A percentile compares a stretch with the other conserved stretches of the same genome.
Evolutionary conservation across 2,113 vertebrate genomes (phyloP).

Genomic region (human): GRCh38 chr16:13684001-13684500

Average conservation of each 20-base stretch:
- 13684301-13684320: neutral
- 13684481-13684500: neutral
- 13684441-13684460: rapidly evolving
- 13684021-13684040: neutral
- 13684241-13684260: neutral
- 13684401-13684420: neutral
- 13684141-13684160: neutral
- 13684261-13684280: neutral
- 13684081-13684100: neutral
- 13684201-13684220: neutral
- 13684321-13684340: neutral
- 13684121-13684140: neutral
- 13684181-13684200: neutral
- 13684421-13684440: neutral
- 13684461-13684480: neutral
- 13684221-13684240: neutral
- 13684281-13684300: neutral
- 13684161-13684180: neutral
- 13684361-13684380: neutral
- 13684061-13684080: neutral
- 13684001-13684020: neutral
- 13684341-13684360: neutral
- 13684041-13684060: neutral
- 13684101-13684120: neutral
- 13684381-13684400: neutral